phyloP scores from a whole-genome alignment of 2,113 vertebrate genomes.

The Marmota monax region DNA sequence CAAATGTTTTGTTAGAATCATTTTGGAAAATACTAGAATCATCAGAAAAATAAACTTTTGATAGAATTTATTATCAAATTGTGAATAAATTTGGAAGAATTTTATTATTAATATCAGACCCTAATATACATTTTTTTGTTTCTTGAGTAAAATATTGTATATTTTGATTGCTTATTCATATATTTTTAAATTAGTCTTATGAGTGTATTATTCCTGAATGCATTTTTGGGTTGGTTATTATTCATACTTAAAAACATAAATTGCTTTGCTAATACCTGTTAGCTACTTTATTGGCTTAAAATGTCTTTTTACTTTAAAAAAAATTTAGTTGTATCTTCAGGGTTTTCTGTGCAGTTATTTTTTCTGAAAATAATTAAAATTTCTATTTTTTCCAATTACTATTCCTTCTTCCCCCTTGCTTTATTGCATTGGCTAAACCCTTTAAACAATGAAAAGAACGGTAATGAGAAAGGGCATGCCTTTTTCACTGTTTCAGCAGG shows the following conservation, averaged over 20 bases:
- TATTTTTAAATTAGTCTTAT: background rate
- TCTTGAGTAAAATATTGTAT: slow-evolving; percentile 23
- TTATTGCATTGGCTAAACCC: background rate
- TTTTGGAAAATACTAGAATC: slow-evolving; percentile 20
- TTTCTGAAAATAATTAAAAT: background rate
- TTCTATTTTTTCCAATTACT: background rate
- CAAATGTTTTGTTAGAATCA: background rate
- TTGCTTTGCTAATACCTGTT: background rate
- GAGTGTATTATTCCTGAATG: background rate
- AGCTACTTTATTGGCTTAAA: slow-evolving; percentile 7
- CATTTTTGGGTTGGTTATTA: slow-evolving; percentile 19
- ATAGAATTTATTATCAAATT: background rate
- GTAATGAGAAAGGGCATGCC: background rate
- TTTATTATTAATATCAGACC: background rate
- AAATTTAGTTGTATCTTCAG: background rate
- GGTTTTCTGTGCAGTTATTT: background rate
- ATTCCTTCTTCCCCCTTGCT: background rate
- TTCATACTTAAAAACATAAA: slow-evolving; percentile 4
- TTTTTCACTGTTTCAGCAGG: slow-evolving; percentile 32
- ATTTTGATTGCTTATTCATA: background rate
- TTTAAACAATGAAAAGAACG: background rate
- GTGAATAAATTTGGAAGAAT: slow-evolving; percentile 9
- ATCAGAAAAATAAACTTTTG: background rate
- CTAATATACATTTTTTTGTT: background rate
- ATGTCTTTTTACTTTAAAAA: slow-evolving; percentile 1